Percentiles rank a stretch among this genome's conserved stretches.
Evolutionary conservation across 2,888 invertebrate genomes (phyloP).

Genomic region (Mesorhabditis spiculigera): DNA sequence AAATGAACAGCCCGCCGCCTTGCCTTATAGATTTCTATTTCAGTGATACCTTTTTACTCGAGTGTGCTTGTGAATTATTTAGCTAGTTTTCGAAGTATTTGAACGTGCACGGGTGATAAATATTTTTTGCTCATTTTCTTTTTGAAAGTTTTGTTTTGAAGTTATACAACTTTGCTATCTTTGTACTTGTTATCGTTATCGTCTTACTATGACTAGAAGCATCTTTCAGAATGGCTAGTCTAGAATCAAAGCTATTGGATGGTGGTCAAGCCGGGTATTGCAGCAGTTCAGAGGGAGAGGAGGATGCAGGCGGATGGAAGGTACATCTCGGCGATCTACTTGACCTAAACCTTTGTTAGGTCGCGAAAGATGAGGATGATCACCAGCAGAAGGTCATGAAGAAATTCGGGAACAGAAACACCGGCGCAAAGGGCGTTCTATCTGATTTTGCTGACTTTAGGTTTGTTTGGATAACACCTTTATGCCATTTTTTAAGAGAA

Average conservation of each 20-base stretch:
- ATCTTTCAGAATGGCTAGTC: slow-evolving; percentile 14
- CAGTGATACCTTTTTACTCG: neutral
- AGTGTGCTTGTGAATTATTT: neutral
- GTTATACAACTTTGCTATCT: no score
- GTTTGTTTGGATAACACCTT: neutral
- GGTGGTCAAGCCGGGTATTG: slow-evolving; percentile 54
- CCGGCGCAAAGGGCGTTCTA: slow-evolving; percentile 42
- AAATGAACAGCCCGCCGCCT: neutral
- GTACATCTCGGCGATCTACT: slow-evolving; percentile 9
- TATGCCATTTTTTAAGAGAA: neutral
- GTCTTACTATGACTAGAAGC: neutral
- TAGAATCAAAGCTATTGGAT: slow-evolving; percentile 52
- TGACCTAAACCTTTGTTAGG: neutral
- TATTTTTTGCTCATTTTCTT: slow-evolving; percentile 5
- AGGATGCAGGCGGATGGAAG: slow-evolving; percentile 32
- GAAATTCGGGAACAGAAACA: slow-evolving; percentile 22
- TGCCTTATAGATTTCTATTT: neutral
- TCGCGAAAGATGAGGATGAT: slow-evolving; percentile 32
- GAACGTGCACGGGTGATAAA: neutral
- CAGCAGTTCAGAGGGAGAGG: slow-evolving; percentile 55
- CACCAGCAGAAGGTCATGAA: slow-evolving; percentile 38
- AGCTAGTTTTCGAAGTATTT: no score
- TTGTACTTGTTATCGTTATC: neutral
- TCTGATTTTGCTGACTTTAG: slow-evolving; percentile 27
- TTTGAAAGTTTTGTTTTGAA: neutral